Base-by-base conservation (phyloP, 23 tunicate species). In the Corella eumyota region DNA sequence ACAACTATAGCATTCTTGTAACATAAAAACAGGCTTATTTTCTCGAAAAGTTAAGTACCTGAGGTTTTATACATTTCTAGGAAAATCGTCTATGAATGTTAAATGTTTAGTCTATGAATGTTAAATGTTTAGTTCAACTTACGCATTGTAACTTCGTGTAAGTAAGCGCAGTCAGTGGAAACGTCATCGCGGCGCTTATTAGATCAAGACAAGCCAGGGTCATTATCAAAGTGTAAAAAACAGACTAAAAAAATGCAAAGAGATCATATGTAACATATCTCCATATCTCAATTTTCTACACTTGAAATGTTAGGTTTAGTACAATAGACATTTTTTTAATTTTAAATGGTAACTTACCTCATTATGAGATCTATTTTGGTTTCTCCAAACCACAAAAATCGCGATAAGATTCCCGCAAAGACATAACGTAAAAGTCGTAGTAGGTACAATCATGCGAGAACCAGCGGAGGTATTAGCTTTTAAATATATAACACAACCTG, bases 211-310 rank as follows among this genome's bases (percentile, higher is more conserved):
- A 58, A 6, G 81, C 92, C 33, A 82, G 34, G 40, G 92, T 59
- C 92, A 82, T 82, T 44, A 82, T 74, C 60, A 82, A 46, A 2
- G 92, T 82, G 76, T 82, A 82, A 57, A 82, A 82, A 3, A 82
- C 72, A 4, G 79, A 79, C 72, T 82, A 73, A 60, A 74, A 64
- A 32, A 54, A 20, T 11, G 36, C 17, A 51, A 51, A 7, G 36
- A 60, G 2, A 59, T 24, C 30, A 22, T 51, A 40, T 9, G 11
- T 9, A 40, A 40, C 48, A 40, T n/a, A n/a, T n/a, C n/a, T n/a
- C n/a, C n/a, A n/a, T n/a, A n/a, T n/a, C n/a, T n/a, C n/a, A n/a
- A n/a, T n/a, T n/a, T n/a, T n/a, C n/a, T n/a, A n/a, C n/a, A n/a
- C n/a, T n/a, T n/a, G n/a, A n/a, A n/a, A n/a, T n/a, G n/a, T n/a